Evolutionary conservation across 2,113 vertebrate species (phyloP).

Genomic region (human): DNA sequence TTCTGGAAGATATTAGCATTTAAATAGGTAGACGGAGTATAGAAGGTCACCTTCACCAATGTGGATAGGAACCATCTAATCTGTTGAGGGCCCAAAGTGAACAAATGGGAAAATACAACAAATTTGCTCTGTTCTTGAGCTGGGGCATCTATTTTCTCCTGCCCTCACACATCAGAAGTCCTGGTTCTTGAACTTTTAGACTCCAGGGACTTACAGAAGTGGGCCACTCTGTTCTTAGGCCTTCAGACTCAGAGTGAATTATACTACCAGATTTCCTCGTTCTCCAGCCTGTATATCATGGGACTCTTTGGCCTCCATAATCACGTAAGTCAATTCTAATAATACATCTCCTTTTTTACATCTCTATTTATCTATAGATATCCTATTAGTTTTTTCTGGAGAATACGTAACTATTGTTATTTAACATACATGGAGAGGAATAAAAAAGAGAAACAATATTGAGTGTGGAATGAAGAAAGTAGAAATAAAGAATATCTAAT

Average conservation of each 20-base stretch:
- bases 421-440: not conserved
- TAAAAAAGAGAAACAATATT: no score
- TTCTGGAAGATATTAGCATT: not conserved
- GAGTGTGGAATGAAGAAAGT: no score
- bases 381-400: not conserved
- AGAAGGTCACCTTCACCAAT: not conserved
- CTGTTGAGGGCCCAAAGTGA: not conserved
- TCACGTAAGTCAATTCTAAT: not conserved
- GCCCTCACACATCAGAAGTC: not conserved
- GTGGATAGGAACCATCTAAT: no score
- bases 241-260: not conserved
- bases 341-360: not conserved
- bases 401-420: not conserved
- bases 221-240: not conserved
- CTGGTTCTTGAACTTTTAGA: not conserved
- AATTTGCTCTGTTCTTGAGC: not conserved
- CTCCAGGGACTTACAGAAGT: not conserved
- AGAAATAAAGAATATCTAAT: no score
- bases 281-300: not conserved
- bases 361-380: not conserved
- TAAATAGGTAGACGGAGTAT: not conserved
- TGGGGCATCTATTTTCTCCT: not conserved
- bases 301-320: not conserved
- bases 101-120: not conserved
- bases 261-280: not conserved